phyloP scores from a whole-genome alignment of 2,113 vertebrate species.

The Melanocharis versteri region DNA sequence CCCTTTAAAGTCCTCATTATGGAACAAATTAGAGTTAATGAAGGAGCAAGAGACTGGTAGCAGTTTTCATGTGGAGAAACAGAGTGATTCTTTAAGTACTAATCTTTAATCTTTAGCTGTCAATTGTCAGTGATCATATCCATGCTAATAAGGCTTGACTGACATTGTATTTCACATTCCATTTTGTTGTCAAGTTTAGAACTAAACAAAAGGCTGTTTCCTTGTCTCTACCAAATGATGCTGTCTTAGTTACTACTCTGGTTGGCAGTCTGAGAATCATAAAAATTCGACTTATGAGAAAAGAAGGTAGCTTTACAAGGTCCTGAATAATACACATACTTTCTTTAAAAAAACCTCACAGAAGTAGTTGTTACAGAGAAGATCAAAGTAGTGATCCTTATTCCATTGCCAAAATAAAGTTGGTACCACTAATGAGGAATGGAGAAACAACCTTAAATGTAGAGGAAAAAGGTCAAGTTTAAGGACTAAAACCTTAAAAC shows the following conservation, averaged over 20 bases:
- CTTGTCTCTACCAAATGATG: background rate
- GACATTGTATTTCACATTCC: background rate
- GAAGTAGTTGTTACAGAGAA: background rate
- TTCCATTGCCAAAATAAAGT: background rate
- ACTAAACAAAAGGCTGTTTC: background rate
- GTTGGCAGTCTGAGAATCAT: background rate
- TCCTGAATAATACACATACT: background rate
- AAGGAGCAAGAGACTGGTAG: background rate
- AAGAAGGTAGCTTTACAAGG: background rate
- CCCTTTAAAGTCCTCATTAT: background rate
- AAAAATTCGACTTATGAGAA: background rate
- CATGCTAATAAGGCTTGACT: background rate
- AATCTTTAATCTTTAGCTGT: background rate
- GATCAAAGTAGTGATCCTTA: background rate
- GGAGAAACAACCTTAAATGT: background rate
- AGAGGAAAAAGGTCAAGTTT: background rate
- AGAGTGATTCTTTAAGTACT: background rate
- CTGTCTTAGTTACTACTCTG: background rate
- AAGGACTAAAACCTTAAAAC: background rate
- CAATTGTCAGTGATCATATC: background rate
- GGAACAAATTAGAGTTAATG: background rate
- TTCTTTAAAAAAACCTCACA: background rate
- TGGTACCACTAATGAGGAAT: background rate
- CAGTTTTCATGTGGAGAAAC: background rate
- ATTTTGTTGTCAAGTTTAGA: background rate